These are phyloP conservation scores for Coregonus sp. DNA, from an alignment of 2,797 vertebrate species.

Conservation along the genomic window DNA sequence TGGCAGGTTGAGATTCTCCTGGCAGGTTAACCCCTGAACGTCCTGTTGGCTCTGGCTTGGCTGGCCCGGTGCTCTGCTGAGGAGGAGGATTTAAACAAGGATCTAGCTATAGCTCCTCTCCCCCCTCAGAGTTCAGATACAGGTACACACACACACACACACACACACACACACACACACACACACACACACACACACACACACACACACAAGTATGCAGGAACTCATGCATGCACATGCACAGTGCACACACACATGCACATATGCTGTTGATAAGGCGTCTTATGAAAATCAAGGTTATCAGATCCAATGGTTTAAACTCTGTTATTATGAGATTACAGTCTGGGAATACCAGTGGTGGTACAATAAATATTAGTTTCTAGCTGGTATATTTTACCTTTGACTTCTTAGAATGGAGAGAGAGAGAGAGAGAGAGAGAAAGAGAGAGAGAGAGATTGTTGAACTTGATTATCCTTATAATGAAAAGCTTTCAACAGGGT, in stretches of 20 bases:
- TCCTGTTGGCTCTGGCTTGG: slow-evolving; percentile 21
- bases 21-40: slow-evolving; percentile 82
- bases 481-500: background rate
- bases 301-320: slow-evolving; percentile 29
- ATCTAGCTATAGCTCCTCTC: slow-evolving; percentile 1
- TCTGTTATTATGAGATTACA: slow-evolving; percentile 6
- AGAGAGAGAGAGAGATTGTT: background rate
- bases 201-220: slow-evolving; percentile 19
- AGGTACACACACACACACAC: slow-evolving; percentile 22
- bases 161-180: slow-evolving; percentile 28
- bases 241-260: slow-evolving; percentile 17
- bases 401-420: background rate
- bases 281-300: slow-evolving; percentile 40
- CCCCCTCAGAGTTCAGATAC: slow-evolving; percentile 9
- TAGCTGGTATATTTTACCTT: background rate
- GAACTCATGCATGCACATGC: no score
- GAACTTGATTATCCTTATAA: background rate
- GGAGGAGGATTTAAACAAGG: slow-evolving; percentile 13
- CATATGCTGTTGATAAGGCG: slow-evolving; percentile 25
- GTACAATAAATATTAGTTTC: background rate
- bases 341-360: background rate
- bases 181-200: slow-evolving; percentile 27
- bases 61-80: slow-evolving; percentile 37
- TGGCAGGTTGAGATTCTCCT: slow-evolving; percentile 79
- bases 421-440: background rate